Evolutionary conservation across 2,888 invertebrate genomes (phyloP).

Genomic region (Melinaea menophilus): DNA sequence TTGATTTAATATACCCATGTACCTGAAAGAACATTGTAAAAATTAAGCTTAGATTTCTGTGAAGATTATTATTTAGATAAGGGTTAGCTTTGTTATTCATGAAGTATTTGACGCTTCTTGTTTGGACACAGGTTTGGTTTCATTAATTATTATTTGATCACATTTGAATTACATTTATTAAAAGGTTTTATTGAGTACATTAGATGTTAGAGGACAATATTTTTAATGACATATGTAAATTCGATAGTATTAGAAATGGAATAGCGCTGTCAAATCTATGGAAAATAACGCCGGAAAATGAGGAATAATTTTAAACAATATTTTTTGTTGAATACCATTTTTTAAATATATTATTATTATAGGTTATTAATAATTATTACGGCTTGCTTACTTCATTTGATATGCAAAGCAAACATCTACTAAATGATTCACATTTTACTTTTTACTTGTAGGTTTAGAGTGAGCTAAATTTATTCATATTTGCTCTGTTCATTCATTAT

Average conservation of each 20-base stretch:
- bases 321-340: no score
- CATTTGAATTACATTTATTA: no score
- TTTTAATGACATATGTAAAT: no score
- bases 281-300: no score
- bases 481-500: neutral
- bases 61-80: neutral
- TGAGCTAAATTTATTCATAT: neutral
- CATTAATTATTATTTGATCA: neutral
- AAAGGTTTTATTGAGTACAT: no score
- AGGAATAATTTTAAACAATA: no score
- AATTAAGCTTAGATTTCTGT: neutral
- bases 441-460: no score
- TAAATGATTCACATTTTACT: neutral
- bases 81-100: neutral
- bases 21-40: slow-evolving; percentile 1
- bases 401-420: slow-evolving; percentile 1
- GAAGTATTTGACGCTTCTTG: neutral
- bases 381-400: slow-evolving; percentile 7
- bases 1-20: slow-evolving; percentile 1
- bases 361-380: no score
- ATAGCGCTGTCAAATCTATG: no score
- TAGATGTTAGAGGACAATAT: no score
- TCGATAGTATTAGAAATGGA: no score
- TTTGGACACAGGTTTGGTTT: neutral
- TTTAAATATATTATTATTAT: no score